Conservation (phyloP, 35 echinoderm and acorn worm species). For the Apostichopus californicus region DNA sequence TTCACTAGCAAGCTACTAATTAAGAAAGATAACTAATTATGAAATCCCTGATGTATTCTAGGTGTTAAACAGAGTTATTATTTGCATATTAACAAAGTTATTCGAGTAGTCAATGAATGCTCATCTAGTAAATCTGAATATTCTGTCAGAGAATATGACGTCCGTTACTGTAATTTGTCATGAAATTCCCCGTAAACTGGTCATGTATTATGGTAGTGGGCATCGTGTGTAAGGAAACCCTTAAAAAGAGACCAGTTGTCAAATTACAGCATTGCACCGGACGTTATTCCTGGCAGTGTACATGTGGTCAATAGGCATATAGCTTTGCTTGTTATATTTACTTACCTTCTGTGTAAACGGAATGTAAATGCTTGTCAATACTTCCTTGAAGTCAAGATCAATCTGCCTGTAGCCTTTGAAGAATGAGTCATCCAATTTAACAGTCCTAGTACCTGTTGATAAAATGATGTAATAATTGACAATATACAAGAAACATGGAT, state of each 20-base stretch:
- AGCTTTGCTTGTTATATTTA: not conserved
- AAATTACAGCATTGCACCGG: not conserved
- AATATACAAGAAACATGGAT: not conserved
- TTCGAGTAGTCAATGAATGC: too few relatives aligned
- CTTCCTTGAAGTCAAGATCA: slow-evolving; percentile 12
- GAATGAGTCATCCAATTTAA: slow-evolving; percentile 17
- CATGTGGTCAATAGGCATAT: not conserved
- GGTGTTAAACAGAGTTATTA: too few relatives aligned
- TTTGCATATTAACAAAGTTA: too few relatives aligned
- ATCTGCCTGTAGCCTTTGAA: slow-evolving; percentile 36
- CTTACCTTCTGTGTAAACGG: slow-evolving; percentile 26
- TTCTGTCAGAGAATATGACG: too few relatives aligned
- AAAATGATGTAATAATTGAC: not conserved
- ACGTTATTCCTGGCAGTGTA: not conserved
- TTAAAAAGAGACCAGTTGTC: too few relatives aligned
- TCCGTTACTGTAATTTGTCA: too few relatives aligned
- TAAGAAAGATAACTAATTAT: too few relatives aligned
- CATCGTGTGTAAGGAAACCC: not conserved
- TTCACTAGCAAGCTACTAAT: too few relatives aligned
- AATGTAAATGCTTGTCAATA: slow-evolving; percentile 15
- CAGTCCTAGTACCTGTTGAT: not conserved
- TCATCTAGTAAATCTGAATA: too few relatives aligned
- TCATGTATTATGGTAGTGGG: not conserved
- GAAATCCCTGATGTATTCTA: too few relatives aligned
- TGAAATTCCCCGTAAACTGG: too few relatives aligned